Evolutionary conservation across 2,113 vertebrate species (phyloP).

Genomic region (Microtus richardsoni): DNA sequence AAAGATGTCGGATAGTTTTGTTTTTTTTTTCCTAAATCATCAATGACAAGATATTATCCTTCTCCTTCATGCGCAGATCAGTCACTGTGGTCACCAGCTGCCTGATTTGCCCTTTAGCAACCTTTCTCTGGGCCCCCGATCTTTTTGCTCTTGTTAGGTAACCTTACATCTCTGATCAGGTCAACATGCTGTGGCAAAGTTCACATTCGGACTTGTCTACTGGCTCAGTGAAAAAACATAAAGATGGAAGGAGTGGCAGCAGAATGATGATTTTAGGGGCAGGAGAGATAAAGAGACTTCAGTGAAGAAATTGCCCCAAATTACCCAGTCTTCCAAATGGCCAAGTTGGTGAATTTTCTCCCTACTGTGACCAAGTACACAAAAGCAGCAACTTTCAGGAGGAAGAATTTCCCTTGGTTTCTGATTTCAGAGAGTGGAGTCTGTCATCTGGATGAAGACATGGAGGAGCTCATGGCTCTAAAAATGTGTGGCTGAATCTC

Average conservation of each 20-base stretch:
- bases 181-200: constrained; percentile 75
- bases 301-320: constrained; percentile 83
- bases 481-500: not conserved
- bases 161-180: constrained; percentile 71
- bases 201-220: constrained; percentile 74
- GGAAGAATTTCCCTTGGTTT: not conserved
- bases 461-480: not conserved
- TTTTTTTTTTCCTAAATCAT: not conserved
- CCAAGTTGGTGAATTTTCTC: not conserved
- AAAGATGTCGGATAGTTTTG: not conserved
- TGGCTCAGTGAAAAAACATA: not conserved
- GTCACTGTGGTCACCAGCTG: constrained; percentile 81
- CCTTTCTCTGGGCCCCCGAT: constrained; percentile 77
- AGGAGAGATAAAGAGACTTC: constrained; percentile 32
- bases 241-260: not conserved
- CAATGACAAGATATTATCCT: constrained; percentile 76
- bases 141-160: constrained; percentile 67
- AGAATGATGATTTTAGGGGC: not conserved
- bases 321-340: constrained; percentile 82
- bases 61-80: constrained; percentile 73
- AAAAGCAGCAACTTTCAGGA: not conserved
- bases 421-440: not conserved
- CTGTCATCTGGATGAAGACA: not conserved
- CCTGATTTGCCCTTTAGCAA: constrained; percentile 85
- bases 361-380: not conserved